Percentiles rank a stretch among this genome's conserved stretches.
Evolutionary conservation across 2,797 vertebrate genomes (phyloP).

Genomic region (Centroberyx gerrardi): DNA sequence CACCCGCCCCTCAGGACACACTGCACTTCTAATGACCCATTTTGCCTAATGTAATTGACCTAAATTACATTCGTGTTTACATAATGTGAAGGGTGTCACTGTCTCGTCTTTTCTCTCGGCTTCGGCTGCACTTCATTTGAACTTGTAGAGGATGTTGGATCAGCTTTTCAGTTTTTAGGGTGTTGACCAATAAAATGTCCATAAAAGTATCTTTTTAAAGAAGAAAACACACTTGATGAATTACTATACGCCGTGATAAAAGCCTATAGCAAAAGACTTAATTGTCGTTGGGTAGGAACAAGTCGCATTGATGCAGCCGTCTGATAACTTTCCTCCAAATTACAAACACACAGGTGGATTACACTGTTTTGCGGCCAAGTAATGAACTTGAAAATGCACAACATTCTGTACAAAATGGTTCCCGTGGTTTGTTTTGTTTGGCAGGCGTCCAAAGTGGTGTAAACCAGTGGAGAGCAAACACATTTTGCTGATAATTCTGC

Average conservation of each 20-base stretch:
- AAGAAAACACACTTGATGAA: neutral
- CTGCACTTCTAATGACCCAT: neutral
- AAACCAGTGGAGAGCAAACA: constrained; percentile 3
- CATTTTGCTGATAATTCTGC: neutral
- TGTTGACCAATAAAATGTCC: neutral
- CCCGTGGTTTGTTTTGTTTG: constrained; percentile 23
- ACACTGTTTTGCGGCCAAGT: neutral
- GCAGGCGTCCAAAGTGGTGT: neutral
- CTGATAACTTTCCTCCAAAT: neutral
- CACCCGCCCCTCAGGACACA: neutral
- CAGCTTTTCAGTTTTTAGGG: neutral
- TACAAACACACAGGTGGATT: neutral
- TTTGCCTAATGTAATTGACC: constrained; percentile 8
- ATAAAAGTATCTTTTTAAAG: neutral
- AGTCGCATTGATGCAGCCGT: neutral
- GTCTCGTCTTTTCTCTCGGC: neutral
- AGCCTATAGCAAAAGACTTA: neutral
- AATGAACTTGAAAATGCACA: constrained; percentile 4
- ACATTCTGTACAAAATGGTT: constrained; percentile 26
- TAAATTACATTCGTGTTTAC: neutral
- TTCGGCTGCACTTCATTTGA: neutral
- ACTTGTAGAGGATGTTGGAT: neutral
- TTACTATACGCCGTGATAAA: neutral
- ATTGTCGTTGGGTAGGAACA: neutral
- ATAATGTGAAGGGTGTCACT: neutral